Base-by-base conservation (phyloP, 2,113 vertebrate species). In the Pangasianodon gigas region DNA sequence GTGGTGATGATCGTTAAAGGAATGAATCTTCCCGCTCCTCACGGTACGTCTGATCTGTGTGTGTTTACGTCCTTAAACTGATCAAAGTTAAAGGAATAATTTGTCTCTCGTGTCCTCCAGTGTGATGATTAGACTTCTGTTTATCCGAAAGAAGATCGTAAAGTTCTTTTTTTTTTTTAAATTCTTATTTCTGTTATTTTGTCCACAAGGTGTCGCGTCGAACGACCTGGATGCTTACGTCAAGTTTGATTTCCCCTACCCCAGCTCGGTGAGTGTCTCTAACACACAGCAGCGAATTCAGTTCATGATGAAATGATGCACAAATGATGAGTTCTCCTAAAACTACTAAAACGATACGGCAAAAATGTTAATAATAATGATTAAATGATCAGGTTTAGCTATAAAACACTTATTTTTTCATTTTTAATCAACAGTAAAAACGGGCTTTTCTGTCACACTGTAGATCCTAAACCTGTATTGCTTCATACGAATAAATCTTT, bases 231-330 rank as follows among this genome's bases (percentile, higher is more conserved):
- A 98, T 89, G 97, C 97, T 0, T 99, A 96, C 93, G 95, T 99
- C 60, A 98, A 97, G 94, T 98, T 98, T 94, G 98, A 99, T 87
- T 99, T 99, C 92, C 98, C 97, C 5, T 99, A 97, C 91, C 98
- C 98, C 0, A 99, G 97, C 89, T 90, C 96, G 92, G 98, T 99
- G 93, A 98, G 97, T 94, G 26, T 80, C 52, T 69, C 19, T 16
- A 14, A 37, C 52, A 56, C 80, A 58, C 13, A 44, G 37, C 71
- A 21, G 13, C 2, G 29, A 3, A 29, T 65, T 60, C 58, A 60
- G 4, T 60, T 60, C 5, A 6, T 21, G 21, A 6, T 60, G 19
- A 51, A 51, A 51, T 51, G 51, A 51, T 51, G 51, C 51, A 51
- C 46, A 18, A 56, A 18, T 67, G 9, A 67, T 11, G 24, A 11